Conservation (phyloP, 2,888 invertebrate species). For the Eretmocerus hayati region DNA sequence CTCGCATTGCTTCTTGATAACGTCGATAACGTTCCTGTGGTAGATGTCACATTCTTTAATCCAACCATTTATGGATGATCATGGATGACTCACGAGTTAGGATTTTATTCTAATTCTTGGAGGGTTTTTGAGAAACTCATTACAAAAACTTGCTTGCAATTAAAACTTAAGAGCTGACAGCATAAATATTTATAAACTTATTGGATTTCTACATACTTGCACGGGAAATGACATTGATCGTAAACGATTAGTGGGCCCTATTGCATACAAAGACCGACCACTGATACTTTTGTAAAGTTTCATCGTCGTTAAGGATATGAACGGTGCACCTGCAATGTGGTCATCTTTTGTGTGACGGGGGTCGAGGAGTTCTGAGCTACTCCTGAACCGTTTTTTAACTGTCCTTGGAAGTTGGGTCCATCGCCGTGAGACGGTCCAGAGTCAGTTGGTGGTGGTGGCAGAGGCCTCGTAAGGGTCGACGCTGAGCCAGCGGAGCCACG, state of each 20-base stretch:
- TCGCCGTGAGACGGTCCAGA: neutral
- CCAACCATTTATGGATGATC: neutral
- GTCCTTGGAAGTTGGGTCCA: slow-evolving; percentile 4
- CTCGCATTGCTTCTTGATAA: slow-evolving; percentile 54
- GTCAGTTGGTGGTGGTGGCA: slow-evolving; percentile 26
- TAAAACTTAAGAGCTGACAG: too few species aligned
- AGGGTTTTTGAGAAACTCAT: too few species aligned
- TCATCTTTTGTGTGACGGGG: slow-evolving; percentile 41
- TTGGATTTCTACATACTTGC: too few species aligned
- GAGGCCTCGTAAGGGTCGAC: slow-evolving; percentile 29
- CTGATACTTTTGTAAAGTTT: too few species aligned
- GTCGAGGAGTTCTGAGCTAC: slow-evolving; percentile 6
- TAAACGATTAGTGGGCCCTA: too few species aligned
- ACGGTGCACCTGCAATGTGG: slow-evolving; percentile 39
- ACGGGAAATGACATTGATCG: too few species aligned
- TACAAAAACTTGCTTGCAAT: too few species aligned
- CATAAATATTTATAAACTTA: too few species aligned
- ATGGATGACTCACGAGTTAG: too few species aligned
- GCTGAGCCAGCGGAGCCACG: slow-evolving; percentile 14
- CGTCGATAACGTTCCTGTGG: slow-evolving; percentile 40
- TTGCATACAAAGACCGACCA: too few species aligned
- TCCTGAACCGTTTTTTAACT: slow-evolving; percentile 3
- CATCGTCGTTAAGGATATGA: neutral
- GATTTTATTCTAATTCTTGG: too few species aligned
- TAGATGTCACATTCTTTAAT: too few species aligned